Conservation (phyloP, 2,888 invertebrate species). For the Patella pellucida region DNA sequence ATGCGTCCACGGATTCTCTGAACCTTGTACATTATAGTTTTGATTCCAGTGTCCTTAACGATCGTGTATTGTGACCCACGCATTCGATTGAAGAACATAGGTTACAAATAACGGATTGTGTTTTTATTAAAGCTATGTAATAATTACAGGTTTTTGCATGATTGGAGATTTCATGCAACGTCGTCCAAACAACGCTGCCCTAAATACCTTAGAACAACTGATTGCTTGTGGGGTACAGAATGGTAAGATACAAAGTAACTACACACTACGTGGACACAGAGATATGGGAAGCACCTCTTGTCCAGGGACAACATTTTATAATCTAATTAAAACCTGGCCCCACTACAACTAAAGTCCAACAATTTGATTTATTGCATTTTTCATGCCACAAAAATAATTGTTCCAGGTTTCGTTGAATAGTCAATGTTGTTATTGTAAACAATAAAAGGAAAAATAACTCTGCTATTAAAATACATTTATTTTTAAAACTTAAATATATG, state of each 20-base stretch:
- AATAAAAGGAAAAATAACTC: too few species aligned
- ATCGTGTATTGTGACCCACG: too few species aligned
- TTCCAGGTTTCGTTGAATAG: too few species aligned
- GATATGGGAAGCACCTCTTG: conserved; percentile 25
- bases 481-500: too few species aligned
- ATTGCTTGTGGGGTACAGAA: conserved; percentile 22
- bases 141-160: conserved; percentile 25
- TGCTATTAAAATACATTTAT: too few species aligned
- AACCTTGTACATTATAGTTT: too few species aligned
- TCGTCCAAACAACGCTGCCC: conserved; percentile 18
- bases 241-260: conserved; percentile 23
- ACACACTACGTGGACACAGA: conserved; percentile 27
- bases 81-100: background rate
- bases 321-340: conserved; percentile 27
- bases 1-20: too few species aligned
- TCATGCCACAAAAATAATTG: too few species aligned
- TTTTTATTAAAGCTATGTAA: background rate
- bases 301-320: conserved; percentile 24
- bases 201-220: conserved; percentile 18
- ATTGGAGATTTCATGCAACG: conserved; percentile 26
- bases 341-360: conserved; percentile 10
- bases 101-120: background rate
- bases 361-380: too few species aligned
- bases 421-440: too few species aligned
- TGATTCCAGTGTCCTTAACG: too few species aligned